These are phyloP conservation scores for Lophotriccus pileatus DNA, from an alignment of 2,797 vertebrate genomes.

Conservation along the genomic window DNA sequence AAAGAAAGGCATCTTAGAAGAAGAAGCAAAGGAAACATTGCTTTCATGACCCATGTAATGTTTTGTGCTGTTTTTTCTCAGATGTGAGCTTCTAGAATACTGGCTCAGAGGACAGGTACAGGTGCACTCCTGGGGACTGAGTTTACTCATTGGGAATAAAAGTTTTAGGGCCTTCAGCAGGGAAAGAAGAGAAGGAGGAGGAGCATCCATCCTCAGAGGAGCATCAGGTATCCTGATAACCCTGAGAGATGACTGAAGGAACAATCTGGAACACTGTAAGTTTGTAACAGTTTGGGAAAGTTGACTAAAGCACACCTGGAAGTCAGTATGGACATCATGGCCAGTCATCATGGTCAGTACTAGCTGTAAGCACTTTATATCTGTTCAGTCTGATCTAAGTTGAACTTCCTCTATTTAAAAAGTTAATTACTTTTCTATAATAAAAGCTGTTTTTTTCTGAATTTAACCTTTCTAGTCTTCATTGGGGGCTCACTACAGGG, in stretches of 20 bases:
- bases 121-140: neutral
- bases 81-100: neutral
- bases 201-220: neutral
- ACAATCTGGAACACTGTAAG: neutral
- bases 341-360: neutral
- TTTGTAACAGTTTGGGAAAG: neutral
- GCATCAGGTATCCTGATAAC: neutral
- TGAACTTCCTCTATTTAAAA: neutral
- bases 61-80: neutral
- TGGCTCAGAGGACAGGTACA: neutral
- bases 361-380: neutral
- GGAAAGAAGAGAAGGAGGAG: neutral
- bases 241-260: neutral
- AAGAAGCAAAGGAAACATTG: neutral
- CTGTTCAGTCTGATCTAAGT: neutral
- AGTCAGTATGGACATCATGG: neutral
- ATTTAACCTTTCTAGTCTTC: neutral
- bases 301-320: neutral
- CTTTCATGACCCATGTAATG: accelerated
- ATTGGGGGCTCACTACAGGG: neutral
- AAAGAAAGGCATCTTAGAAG: neutral
- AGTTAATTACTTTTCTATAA: neutral
- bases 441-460: neutral
- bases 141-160: neutral
- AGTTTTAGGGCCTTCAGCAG: neutral